A percentile compares a stretch with the other conserved stretches of the same genome.
Conservation (phyloP, 2,797 vertebrate species). For the Betta splendens region DNA sequence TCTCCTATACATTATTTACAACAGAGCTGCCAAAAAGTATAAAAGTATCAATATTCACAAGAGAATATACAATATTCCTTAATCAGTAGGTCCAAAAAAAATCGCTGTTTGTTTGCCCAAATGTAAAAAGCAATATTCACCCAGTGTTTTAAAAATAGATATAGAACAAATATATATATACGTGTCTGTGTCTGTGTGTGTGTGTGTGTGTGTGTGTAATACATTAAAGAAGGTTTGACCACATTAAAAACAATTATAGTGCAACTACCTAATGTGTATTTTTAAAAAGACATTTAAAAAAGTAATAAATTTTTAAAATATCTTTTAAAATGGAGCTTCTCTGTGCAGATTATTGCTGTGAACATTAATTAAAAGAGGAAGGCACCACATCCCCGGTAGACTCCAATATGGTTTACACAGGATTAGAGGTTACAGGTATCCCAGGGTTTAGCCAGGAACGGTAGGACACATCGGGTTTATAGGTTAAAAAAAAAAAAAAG, state of each 20-base stretch:
- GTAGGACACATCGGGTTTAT: slow-evolving; percentile 81
- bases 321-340: slow-evolving; percentile 74
- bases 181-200: too few species aligned
- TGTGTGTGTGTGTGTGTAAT: too few species aligned
- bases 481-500: slow-evolving; percentile 40
- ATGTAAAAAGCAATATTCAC: slow-evolving; percentile 81
- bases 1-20: slow-evolving; percentile 95
- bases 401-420: slow-evolving; percentile 60
- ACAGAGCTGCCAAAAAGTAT: slow-evolving; percentile 96
- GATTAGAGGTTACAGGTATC: slow-evolving; percentile 76
- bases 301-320: slow-evolving; percentile 79
- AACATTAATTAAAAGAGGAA: slow-evolving; percentile 79
- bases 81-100: slow-evolving; percentile 87
- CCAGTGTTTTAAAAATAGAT: slow-evolving; percentile 87
- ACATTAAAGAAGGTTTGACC: slow-evolving; percentile 73
- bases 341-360: slow-evolving; percentile 81
- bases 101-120: slow-evolving; percentile 81
- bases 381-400: slow-evolving; percentile 84
- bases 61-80: slow-evolving; percentile 87
- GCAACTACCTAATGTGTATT: slow-evolving; percentile 79
- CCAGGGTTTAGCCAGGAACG: slow-evolving; percentile 77
- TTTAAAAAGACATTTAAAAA: slow-evolving; percentile 70
- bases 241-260: slow-evolving; percentile 83
- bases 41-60: slow-evolving; percentile 90
- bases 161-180: slow-evolving; percentile 73